phyloP scores from a whole-genome alignment of 37 sponge, comb jelly and placozoan species.

The Diacarnus erythraeanus region DNA sequence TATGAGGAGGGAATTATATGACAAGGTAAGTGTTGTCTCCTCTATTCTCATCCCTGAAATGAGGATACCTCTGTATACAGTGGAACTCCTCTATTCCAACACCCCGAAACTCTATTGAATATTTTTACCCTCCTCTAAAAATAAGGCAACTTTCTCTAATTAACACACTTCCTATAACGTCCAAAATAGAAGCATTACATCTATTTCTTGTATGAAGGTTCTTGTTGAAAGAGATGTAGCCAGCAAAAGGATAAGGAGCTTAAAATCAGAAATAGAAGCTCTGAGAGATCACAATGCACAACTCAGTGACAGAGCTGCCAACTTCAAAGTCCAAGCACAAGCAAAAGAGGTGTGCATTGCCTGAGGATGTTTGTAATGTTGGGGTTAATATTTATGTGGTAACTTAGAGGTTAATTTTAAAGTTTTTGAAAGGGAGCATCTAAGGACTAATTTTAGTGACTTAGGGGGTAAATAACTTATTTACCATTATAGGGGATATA shows the following conservation, averaged over 20 bases:
- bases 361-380: background rate
- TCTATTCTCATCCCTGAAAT: no score
- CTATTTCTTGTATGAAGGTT: background rate
- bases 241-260: background rate
- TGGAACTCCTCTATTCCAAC: background rate
- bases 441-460: no score
- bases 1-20: constrained; percentile 9
- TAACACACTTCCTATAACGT: no score
- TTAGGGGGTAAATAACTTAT: no score
- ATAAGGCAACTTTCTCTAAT: no score
- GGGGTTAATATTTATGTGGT: background rate
- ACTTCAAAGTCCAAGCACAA: constrained; percentile 39
- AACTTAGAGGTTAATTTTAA: no score
- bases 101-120: background rate
- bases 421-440: no score
- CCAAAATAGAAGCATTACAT: no score
- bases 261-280: background rate
- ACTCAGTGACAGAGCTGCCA: constrained; percentile 21
- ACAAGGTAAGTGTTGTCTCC: constrained; percentile 18
- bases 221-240: constrained; percentile 21
- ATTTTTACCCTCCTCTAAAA: no score
- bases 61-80: background rate
- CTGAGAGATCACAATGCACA: constrained; percentile 13
- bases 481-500: no score
- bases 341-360: constrained; percentile 7